Evolutionary conservation across 1,140 invertebrate genomes (phyloP).

Genomic region (Littorina saxatilis): DNA sequence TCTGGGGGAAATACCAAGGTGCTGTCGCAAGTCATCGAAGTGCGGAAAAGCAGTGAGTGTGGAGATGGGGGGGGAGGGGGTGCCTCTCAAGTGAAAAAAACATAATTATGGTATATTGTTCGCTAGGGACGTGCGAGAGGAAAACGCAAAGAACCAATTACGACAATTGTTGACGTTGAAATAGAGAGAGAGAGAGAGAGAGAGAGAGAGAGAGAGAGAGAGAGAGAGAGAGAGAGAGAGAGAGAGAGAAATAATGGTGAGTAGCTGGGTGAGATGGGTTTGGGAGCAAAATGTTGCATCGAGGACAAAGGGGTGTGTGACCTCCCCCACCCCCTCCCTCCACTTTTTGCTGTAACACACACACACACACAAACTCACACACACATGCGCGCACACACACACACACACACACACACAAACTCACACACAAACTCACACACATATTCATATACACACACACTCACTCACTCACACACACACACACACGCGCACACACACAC

Average conservation of each 20-base stretch:
- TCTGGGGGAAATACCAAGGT: neutral
- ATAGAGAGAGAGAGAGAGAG: neutral
- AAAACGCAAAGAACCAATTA: too few relatives aligned
- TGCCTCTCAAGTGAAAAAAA: neutral
- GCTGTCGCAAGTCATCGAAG: neutral
- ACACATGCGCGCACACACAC: neutral
- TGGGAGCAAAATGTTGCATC: neutral
- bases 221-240: neutral
- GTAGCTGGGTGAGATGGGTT: neutral
- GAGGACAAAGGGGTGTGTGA: neutral
- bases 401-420: too few relatives aligned
- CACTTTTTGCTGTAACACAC: too few relatives aligned
- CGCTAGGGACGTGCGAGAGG: too few relatives aligned
- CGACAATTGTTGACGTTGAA: too few relatives aligned
- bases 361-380: too few relatives aligned
- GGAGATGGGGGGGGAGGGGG: neutral
- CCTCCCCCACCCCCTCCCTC: too few relatives aligned
- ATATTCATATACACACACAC: too few relatives aligned
- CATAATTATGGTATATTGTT: too few relatives aligned
- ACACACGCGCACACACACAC: neutral
- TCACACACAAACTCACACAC: too few relatives aligned
- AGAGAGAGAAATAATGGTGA: neutral
- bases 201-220: neutral
- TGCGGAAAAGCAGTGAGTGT: neutral
- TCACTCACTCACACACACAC: constrained; percentile 2